Base-by-base conservation (phyloP, 2,113 vertebrate genomes). In the Ictalurus punctatus region DNA sequence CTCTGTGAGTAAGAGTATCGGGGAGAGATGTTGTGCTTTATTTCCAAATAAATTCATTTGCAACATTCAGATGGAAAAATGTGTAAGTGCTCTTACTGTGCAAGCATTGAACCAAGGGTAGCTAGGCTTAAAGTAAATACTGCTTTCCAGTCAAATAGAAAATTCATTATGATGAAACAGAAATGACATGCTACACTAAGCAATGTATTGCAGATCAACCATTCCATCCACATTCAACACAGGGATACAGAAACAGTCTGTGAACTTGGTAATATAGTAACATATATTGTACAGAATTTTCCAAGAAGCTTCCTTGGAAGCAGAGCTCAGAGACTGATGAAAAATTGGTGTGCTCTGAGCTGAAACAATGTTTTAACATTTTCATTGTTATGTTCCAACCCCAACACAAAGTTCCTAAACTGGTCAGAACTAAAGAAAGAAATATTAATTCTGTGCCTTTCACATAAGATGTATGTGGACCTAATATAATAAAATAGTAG, bases 181-280 rank as follows among this genome's bases (percentile, higher is more conserved):
- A 83, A 74, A 59, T 58, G 21, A 30, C 19, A 69, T 58, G 34
- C 65, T 40, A 44, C 52, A 71, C 59, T 23, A 58, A 76, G 17
- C 59, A n/a, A 23, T 52, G 65, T 34, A 13, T 23, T 19, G 27
- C 58, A 54, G 40, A 80, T n/a, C 44, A 67, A 27, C 19, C 8
- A 81, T 54, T 67, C 63, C 65, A 48, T 27, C 79, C n/a, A 27
- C 52, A 44, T 87, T 81, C 76, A 54, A 56, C 23, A 23, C 86
- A 83, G 34, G 65, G 52, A n/a, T 59, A 37, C 23, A 56, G 83
- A 73, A 88, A 54, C 79, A 71, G 78, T 59, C 19, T 40, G 30
- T 83, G 48, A 87, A 73, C 52, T 82, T 54, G 21, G 1, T 25
- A 82, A 84, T 83, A 21, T 27, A 61, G 34, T 65, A 14, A 14